phyloP scores from a whole-genome alignment of 1,140 invertebrate species.

The Trichonephila clavipes region DNA sequence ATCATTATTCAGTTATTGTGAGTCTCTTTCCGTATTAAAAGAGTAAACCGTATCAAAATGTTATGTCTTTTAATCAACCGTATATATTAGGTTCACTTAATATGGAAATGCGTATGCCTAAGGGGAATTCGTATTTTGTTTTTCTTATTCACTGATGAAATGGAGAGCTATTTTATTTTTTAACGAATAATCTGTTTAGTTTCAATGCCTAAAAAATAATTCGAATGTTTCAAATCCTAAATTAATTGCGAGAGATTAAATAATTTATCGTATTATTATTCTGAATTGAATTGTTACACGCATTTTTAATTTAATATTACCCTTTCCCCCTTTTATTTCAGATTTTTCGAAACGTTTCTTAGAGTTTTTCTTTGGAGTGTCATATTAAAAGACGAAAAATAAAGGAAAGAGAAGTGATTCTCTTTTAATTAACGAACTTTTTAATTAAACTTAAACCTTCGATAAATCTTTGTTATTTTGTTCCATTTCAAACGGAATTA shows the following conservation, averaged over 20 bases:
- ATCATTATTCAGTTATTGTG: no score
- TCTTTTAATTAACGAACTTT: constrained; percentile 1
- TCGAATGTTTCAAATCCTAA: background rate
- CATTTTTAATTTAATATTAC: background rate
- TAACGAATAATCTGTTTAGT: background rate
- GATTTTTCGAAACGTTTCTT: no score
- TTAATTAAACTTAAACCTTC: background rate
- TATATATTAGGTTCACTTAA: background rate
- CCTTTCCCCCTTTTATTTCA: no score
- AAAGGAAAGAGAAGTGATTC: background rate
- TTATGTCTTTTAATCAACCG: no score
- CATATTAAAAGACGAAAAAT: no score
- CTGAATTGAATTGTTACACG: background rate
- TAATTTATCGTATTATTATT: background rate
- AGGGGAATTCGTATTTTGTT: background rate
- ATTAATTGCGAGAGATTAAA: background rate
- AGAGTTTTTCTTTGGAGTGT: no score
- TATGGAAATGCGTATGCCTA: background rate
- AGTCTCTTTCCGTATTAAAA: no score
- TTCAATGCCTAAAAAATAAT: background rate
- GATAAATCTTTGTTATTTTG: no score
- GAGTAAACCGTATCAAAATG: no score
- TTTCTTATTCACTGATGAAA: background rate
- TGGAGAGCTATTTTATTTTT: background rate
- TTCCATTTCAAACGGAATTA: no score